A percentile compares a stretch with the other conserved stretches of the same genome.
These are phyloP conservation scores for Phaonia tiefii DNA, from an alignment of 2,888 invertebrate genomes.

Conservation along the genomic window DNA sequence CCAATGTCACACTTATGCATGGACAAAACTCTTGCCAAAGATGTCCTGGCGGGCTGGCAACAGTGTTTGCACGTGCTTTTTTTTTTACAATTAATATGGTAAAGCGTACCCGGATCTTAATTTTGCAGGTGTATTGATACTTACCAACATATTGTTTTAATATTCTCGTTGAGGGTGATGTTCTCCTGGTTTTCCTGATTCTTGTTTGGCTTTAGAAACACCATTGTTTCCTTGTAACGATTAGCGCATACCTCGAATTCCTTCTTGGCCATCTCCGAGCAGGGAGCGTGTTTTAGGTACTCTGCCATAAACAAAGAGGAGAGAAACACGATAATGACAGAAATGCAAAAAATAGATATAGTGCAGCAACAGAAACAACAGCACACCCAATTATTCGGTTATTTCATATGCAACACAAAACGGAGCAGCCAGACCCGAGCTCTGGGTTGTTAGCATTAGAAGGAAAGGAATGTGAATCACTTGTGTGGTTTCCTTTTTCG, in stretches of 20 bases:
- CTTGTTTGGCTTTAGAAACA: conserved; percentile 81
- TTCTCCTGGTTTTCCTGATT: conserved; percentile 77
- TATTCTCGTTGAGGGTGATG: conserved; percentile 77
- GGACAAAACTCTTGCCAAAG: neutral
- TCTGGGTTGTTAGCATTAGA: too few species aligned
- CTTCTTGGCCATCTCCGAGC: conserved; percentile 87
- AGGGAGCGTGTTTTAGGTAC: conserved; percentile 88
- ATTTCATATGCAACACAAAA: neutral
- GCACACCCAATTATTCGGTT: neutral
- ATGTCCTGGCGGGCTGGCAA: neutral
- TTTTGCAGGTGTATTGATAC: conserved; percentile 51
- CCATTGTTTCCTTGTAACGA: conserved; percentile 86
- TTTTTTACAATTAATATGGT: conserved; percentile 4
- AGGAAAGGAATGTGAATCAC: neutral
- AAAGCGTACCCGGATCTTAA: neutral
- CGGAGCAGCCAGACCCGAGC: too few species aligned
- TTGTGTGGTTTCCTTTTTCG: neutral
- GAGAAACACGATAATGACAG: conserved; percentile 41
- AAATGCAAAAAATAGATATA: conserved; percentile 33
- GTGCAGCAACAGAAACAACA: neutral
- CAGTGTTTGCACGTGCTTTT: neutral
- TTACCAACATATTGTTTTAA: conserved; percentile 80
- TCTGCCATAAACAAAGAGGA: conserved; percentile 78
- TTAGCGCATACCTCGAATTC: conserved; percentile 89
- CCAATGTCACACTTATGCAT: too few species aligned